Conservation (phyloP, 1,140 invertebrate genomes). For the Microplitis mediator region DNA sequence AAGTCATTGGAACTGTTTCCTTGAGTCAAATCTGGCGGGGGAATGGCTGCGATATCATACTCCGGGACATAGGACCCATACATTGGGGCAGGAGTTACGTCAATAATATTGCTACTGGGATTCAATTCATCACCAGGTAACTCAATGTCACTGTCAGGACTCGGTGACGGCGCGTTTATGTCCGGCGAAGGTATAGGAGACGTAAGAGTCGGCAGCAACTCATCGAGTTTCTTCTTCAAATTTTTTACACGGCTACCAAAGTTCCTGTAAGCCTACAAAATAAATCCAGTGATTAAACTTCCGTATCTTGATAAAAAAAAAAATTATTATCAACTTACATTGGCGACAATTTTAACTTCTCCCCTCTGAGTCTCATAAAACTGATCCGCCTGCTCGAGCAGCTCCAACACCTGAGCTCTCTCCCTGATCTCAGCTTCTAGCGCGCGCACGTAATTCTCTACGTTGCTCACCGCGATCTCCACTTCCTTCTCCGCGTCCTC, state of each 20-base stretch:
- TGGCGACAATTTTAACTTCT: conserved; percentile 91
- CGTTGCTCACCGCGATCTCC: conserved; percentile 76
- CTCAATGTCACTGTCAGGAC: conserved; percentile 79
- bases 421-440: conserved; percentile 84
- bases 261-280: conserved; percentile 84
- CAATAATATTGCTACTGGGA: conserved; percentile 44
- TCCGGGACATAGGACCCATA: conserved; percentile 58
- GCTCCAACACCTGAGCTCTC: conserved; percentile 74
- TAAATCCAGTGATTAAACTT: conserved; percentile 25
- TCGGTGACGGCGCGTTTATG: conserved; percentile 82
- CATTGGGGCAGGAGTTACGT: conserved; percentile 54
- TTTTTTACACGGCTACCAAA: conserved; percentile 86
- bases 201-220: conserved; percentile 70
- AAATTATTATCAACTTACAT: conserved; percentile 70
- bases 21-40: conserved; percentile 45
- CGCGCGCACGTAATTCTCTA: conserved; percentile 81
- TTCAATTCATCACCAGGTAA: conserved; percentile 65
- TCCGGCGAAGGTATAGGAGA: conserved; percentile 77
- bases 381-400: conserved; percentile 79
- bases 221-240: conserved; percentile 83
- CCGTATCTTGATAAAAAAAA: conserved; percentile 18
- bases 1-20: conserved; percentile 49
- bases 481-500: conserved; percentile 89
- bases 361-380: conserved; percentile 88
- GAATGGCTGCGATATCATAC: conserved; percentile 51